Evolutionary conservation across 2,797 vertebrate species (phyloP), one percentile per base, ranked within the genome.

Genomic region (Chrysocyon brachyurus): DNA sequence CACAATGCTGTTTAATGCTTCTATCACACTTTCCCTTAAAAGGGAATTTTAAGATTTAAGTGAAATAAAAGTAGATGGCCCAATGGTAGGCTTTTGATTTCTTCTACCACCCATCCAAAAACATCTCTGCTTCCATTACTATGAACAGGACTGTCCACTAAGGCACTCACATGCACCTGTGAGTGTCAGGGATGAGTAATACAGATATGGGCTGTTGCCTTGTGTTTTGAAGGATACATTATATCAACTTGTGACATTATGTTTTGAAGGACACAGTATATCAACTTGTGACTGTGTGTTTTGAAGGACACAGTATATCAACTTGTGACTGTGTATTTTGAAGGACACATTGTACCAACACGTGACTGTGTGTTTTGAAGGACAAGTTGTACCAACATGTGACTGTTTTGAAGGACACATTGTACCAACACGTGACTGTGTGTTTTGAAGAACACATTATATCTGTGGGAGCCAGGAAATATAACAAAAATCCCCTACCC

Each of bases 1-100:
- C 24, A 19, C 12, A 9, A 3, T 16, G 21, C 12, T 3, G 5
- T 46, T 7, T n/a, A 28, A 0, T 7, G 1, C 2, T 64, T 36
- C 52, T 8, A 0, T 3, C 19, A 3, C 17, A 0, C 33, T n/a
- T 52, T 28, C 33, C 66, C 0, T 0, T 4, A 14, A 3, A 19
- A 8, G 9, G 40, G 40, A 28, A 7, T 19, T 5, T 36, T 63
- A n/a, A n/a, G n/a, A n/a, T n/a, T n/a, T n/a, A n/a, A 2, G 12
- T 33, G 16, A 87, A 6, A 24, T 9, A 52, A 5, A 33, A 26
- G 28, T 10, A 17, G 31, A 15, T 0, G 1, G 17, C 15, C 6
- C 1, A 16, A 31, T 11, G 1, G 10, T 31, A 0, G 22, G 21
- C 24, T 52, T 26, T 40, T 12, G 5, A 0, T 5, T 5, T 46